phyloP scores from a whole-genome alignment of 1,140 invertebrate genomes.

The Rhyzopertha dominica region DNA sequence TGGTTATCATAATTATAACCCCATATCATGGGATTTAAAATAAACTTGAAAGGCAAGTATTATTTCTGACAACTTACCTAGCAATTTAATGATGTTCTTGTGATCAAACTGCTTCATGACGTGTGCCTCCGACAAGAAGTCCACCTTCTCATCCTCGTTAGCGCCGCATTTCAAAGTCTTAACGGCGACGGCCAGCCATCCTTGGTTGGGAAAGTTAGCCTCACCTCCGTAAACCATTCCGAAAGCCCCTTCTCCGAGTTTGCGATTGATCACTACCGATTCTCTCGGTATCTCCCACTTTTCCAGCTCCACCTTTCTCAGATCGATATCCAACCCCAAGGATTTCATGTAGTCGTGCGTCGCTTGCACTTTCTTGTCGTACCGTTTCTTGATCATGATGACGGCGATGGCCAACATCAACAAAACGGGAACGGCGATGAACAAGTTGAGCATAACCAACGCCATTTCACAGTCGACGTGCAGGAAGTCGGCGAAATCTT shows the following conservation, averaged over 20 bases:
- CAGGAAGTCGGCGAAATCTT: slow-evolving; percentile 60
- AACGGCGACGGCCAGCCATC: slow-evolving; percentile 85
- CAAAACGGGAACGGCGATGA: slow-evolving; percentile 61
- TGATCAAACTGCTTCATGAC: slow-evolving; percentile 90
- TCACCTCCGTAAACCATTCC: slow-evolving; percentile 85
- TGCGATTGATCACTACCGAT: slow-evolving; percentile 82
- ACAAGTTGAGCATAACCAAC: slow-evolving; percentile 63
- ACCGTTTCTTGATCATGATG: slow-evolving; percentile 67
- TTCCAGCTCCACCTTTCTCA: slow-evolving; percentile 59
- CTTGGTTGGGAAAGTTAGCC: slow-evolving; percentile 60
- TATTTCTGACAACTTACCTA: too few relatives aligned
- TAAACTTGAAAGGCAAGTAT: too few relatives aligned
- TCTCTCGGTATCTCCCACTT: slow-evolving; percentile 84
- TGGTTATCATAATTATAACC: too few relatives aligned
- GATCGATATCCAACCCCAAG: slow-evolving; percentile 62
- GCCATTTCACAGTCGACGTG: slow-evolving; percentile 67
- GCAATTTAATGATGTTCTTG: slow-evolving; percentile 80
- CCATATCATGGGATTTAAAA: too few relatives aligned
- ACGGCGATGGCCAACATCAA: slow-evolving; percentile 56
- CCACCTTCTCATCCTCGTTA: slow-evolving; percentile 80
- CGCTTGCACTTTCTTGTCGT: slow-evolving; percentile 63
- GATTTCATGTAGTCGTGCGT: slow-evolving; percentile 70
- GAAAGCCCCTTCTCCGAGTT: slow-evolving; percentile 84
- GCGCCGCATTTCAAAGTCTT: slow-evolving; percentile 84
- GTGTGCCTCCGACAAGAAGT: slow-evolving; percentile 89